Evolutionary conservation across 2,797 vertebrate genomes (phyloP).

Genomic region (Meriones psammophilus): DNA sequence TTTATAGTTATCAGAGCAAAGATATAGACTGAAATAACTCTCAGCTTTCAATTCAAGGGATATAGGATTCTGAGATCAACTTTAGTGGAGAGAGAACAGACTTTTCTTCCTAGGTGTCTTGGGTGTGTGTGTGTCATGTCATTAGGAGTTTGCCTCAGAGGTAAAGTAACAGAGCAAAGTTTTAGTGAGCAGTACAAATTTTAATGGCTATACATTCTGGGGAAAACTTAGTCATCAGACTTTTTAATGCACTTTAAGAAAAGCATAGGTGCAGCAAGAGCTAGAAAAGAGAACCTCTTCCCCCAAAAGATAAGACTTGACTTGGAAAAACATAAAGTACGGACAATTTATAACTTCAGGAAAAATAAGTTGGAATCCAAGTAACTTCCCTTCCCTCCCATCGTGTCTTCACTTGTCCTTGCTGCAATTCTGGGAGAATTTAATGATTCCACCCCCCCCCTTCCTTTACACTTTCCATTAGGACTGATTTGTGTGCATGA

Average conservation of each 20-base stretch:
- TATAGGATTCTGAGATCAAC: neutral
- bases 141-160: conserved; percentile 29
- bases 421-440: neutral
- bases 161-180: conserved; percentile 4
- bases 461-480: neutral
- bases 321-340: conserved; percentile 17
- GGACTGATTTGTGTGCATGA: neutral
- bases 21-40: conserved; percentile 59
- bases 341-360: conserved; percentile 18
- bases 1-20: conserved; percentile 63
- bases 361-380: neutral
- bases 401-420: neutral
- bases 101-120: conserved; percentile 8
- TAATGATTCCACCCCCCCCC: neutral
- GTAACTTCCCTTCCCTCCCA: neutral
- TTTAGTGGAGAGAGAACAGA: neutral
- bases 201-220: neutral
- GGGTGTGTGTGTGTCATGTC: neutral
- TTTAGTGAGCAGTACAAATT: conserved; percentile 38
- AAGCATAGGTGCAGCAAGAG: conserved; percentile 30
- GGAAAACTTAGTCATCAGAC: conserved; percentile 6
- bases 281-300: neutral
- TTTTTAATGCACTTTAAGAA: conserved; percentile 30
- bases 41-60: neutral
- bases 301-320: neutral